Evolutionary conservation across 1,140 invertebrate species (phyloP).

Genomic region (Phymastichus coffea): DNA sequence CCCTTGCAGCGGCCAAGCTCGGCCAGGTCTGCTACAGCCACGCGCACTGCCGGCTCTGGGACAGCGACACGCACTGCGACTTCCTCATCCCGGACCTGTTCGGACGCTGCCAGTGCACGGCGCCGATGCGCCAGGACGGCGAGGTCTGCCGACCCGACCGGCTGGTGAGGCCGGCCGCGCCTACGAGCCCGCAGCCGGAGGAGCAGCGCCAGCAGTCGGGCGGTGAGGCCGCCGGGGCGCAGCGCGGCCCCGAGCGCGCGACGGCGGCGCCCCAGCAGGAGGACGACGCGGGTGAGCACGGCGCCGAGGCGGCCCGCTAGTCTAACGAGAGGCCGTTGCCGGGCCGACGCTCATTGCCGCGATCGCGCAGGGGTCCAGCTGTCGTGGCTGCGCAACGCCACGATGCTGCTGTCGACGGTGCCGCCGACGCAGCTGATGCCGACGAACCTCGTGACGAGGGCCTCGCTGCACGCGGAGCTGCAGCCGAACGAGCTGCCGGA

Average conservation of each 20-base stretch:
- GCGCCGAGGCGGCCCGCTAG: no score
- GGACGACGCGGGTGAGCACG: not conserved
- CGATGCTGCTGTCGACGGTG: conserved; percentile 41
- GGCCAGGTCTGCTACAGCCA: conserved; percentile 89
- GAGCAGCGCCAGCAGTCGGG: conserved; percentile 11
- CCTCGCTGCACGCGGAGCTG: conserved; percentile 34
- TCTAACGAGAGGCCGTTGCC: no score
- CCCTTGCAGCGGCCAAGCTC: conserved; percentile 74
- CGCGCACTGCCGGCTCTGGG: conserved; percentile 80
- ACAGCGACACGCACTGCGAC: conserved; percentile 80
- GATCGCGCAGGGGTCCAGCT: conserved; percentile 42
- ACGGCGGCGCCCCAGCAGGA: conserved; percentile 9
- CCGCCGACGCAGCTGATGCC: conserved; percentile 40
- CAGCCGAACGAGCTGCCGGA: conserved; percentile 43
- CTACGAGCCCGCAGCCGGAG: conserved; percentile 6
- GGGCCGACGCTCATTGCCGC: no score
- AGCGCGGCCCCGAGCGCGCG: not conserved
- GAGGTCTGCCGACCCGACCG: conserved; percentile 58
- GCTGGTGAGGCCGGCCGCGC: conserved; percentile 41
- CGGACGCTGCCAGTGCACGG: conserved; percentile 80
- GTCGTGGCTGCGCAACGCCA: conserved; percentile 51
- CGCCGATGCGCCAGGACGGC: conserved; percentile 66
- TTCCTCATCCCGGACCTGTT: conserved; percentile 86
- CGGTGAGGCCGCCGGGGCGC: conserved; percentile 4
- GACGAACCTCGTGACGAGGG: conserved; percentile 43